A percentile compares a stretch with the other conserved stretches of the same genome.
These are phyloP conservation scores for Cosmopolites sordidus DNA, from an alignment of 2,888 invertebrate genomes.

Conservation along the genomic window DNA sequence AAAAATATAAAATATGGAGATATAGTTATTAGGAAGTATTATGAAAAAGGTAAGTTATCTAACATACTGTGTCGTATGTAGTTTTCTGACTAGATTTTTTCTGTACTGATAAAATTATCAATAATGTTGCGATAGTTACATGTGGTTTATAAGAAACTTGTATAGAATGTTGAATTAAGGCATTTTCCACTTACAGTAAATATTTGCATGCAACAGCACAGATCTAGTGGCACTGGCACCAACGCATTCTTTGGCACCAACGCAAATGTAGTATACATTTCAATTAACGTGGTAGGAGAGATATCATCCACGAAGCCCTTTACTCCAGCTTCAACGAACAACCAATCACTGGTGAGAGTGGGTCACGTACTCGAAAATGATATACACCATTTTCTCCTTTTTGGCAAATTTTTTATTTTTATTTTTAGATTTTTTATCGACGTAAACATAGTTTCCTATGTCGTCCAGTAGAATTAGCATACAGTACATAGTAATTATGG, in stretches of 20 bases:
- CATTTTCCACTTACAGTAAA: conserved; percentile 31
- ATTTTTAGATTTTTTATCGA: neutral
- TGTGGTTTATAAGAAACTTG: too few relatives aligned
- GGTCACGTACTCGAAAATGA: conserved; percentile 34
- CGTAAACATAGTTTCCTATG: neutral
- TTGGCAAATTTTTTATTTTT: neutral
- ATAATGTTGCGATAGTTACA: too few relatives aligned
- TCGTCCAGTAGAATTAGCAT: too few relatives aligned
- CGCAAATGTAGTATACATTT: conserved; percentile 42
- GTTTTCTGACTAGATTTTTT: too few relatives aligned
- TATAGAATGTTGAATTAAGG: neutral
- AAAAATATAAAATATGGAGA: too few relatives aligned
- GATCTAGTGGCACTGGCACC: conserved; percentile 40
- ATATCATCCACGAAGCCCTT: conserved; percentile 45
- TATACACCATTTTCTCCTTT: conserved; percentile 31
- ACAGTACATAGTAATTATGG: too few relatives aligned
- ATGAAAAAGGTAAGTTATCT: too few relatives aligned
- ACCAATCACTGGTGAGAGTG: conserved; percentile 41
- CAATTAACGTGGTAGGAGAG: conserved; percentile 47
- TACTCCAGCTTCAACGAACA: conserved; percentile 42
- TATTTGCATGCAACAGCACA: conserved; percentile 39
- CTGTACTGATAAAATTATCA: too few relatives aligned
- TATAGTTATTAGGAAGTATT: too few relatives aligned
- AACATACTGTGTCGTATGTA: too few relatives aligned
- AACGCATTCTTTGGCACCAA: conserved; percentile 44